phyloP scores from a whole-genome alignment of 1,140 invertebrate species.

The Harlomillsia oculata region DNA sequence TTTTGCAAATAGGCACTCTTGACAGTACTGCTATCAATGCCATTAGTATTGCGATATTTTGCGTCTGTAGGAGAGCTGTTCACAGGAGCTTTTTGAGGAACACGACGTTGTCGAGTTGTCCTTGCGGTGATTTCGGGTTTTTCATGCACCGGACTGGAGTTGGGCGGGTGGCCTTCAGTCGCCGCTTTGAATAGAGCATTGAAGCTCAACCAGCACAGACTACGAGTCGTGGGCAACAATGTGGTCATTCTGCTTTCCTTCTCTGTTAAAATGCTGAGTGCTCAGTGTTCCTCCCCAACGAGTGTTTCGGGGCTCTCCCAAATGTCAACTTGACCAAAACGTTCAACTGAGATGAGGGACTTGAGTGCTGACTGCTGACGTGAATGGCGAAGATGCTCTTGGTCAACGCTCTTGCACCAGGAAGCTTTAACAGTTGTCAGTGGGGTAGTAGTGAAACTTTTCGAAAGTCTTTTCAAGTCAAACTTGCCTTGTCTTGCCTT shows the following conservation, averaged over 20 bases:
- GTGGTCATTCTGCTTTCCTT: slow-evolving; percentile 10
- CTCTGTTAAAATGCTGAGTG: no score
- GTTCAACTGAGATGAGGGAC: no score
- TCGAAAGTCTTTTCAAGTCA: no score
- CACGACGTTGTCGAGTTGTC: background rate
- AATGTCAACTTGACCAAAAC: no score
- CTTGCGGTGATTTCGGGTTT: background rate
- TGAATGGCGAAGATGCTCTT: background rate
- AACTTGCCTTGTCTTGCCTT: no score
- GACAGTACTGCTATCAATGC: background rate
- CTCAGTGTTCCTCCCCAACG: background rate
- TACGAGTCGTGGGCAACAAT: slow-evolving; percentile 15
- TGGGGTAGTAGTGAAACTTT: slow-evolving; percentile 4
- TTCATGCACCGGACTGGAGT: background rate
- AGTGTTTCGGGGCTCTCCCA: no score
- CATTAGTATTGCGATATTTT: background rate
- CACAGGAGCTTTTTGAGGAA: background rate
- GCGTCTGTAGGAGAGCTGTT: background rate
- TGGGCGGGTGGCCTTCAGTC: background rate
- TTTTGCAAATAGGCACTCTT: background rate
- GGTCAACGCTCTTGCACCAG: background rate
- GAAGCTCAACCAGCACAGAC: slow-evolving; percentile 12
- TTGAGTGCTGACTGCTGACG: background rate
- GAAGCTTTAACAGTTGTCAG: background rate
- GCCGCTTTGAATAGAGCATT: slow-evolving; percentile 8